A percentile compares a stretch with the other conserved stretches of the same genome.
phyloP scores from a whole-genome alignment of 2,113 vertebrate species.

The Gasterosteus nipponicus region DNA sequence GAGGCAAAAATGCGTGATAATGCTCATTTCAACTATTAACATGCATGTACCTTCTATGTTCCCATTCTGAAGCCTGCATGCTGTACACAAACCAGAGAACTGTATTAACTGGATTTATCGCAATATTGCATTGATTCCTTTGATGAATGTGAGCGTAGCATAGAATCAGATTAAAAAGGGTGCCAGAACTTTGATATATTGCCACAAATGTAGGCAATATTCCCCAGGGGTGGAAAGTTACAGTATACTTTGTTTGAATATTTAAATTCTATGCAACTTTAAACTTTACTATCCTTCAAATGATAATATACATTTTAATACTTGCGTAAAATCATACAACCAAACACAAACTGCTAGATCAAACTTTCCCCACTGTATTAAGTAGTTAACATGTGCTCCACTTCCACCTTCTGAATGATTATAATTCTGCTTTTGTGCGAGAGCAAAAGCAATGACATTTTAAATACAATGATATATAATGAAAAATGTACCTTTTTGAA shows the following conservation, averaged over 20 bases:
- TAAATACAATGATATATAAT: background rate
- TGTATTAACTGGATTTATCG: background rate
- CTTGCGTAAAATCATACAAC: too few species aligned
- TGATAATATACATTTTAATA: background rate
- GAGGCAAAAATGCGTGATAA: background rate
- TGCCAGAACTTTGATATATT: background rate
- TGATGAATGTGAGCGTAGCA: background rate
- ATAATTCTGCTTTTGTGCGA: background rate
- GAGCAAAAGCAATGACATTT: background rate
- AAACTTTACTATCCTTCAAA: background rate
- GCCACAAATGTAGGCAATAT: background rate
- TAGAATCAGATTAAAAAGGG: background rate
- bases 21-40: background rate
- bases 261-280: background rate
- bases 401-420: background rate
- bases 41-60: background rate
- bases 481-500: background rate
- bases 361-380: background rate
- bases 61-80: background rate
- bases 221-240: background rate
- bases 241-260: background rate
- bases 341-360: background rate
- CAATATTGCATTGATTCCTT: background rate
- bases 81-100: background rate
- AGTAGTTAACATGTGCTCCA: background rate